Evolutionary conservation across 1,140 invertebrate species (phyloP), one percentile per base, ranked within the genome.

Genomic region (Drosophila baimaii): DNA sequence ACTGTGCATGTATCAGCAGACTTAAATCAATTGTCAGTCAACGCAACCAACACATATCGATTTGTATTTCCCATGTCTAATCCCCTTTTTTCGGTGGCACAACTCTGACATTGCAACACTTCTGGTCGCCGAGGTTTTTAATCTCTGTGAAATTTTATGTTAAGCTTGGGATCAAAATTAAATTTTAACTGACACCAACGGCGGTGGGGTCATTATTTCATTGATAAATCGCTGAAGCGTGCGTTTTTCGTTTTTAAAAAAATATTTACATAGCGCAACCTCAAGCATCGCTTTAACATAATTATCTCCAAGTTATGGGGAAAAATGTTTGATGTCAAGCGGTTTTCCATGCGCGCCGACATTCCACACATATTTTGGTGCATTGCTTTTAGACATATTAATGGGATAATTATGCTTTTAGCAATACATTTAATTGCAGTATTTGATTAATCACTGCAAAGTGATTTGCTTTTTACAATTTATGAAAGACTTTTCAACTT

Each of bases 81-180:
- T 71, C 65, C 41, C 59, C 58, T 27, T 52, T 49, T 58, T 78
- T 73, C 55, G 58, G 70, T 46, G 63, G 47, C 51, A 68, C 77
- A 77, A 69, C 69, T 75, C 13, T 63, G 68, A 52, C 57, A 49
- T 81, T 83, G 76, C 71, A 66, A 76, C 76, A 86, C 47, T 39
- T 39, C 23, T 43, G 55, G 25, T 25, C 35, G 56, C 33, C 23
- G 62, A 58, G 43, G 39, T 39, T 52, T 29, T 76, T 85, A 85
- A 85, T 86, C 79, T 88, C 56, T 82, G 66, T 73, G 71, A 85
- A 75, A 85, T 88, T 82, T 68, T 55, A 56, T 82, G 68, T 46
- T 44, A 46, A 47, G 59, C 57, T 65, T 43, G 58, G 56, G 56
- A 63, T 44, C 59, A 68, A 64, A 51, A 64, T 61, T 46, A 65